Conservation (phyloP, 1,140 invertebrate genomes). For the Brachionus manjavacas region DNA sequence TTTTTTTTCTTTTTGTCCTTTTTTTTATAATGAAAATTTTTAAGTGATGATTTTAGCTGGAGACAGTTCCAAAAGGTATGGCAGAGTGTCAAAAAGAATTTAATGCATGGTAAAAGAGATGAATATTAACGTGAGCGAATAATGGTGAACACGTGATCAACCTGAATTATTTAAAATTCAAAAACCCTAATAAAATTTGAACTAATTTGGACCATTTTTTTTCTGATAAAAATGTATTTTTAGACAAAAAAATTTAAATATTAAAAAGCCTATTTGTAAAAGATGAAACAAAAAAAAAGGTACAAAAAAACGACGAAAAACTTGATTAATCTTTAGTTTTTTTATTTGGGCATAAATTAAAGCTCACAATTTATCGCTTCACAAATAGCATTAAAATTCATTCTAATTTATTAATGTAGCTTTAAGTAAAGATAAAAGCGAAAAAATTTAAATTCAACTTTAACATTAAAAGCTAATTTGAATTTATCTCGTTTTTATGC, state of each 20-base stretch:
- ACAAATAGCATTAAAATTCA: background rate
- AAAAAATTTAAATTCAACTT: background rate
- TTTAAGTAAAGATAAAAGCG: background rate
- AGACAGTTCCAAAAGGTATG: no score
- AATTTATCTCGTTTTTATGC: constrained; percentile 2
- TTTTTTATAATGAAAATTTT: no score
- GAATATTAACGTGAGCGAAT: no score
- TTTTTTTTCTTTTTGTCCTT: no score
- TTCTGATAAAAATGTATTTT: background rate
- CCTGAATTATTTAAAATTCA: no score
- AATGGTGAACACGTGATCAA: no score
- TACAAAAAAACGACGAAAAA: background rate
- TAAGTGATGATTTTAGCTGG: no score
- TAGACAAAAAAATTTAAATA: background rate
- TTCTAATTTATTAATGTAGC: constrained; percentile 15
- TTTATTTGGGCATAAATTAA: background rate
- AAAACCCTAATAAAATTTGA: background rate
- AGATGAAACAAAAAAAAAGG: background rate
- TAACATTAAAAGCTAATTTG: constrained; percentile 18
- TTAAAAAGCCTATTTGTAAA: background rate
- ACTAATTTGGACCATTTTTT: no score
- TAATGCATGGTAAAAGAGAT: no score
- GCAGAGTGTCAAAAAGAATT: no score
- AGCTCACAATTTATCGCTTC: background rate
- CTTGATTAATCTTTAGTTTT: background rate